Evolutionary conservation across 2,797 vertebrate genomes (phyloP).

Genomic region (Sparus aurata): DNA sequence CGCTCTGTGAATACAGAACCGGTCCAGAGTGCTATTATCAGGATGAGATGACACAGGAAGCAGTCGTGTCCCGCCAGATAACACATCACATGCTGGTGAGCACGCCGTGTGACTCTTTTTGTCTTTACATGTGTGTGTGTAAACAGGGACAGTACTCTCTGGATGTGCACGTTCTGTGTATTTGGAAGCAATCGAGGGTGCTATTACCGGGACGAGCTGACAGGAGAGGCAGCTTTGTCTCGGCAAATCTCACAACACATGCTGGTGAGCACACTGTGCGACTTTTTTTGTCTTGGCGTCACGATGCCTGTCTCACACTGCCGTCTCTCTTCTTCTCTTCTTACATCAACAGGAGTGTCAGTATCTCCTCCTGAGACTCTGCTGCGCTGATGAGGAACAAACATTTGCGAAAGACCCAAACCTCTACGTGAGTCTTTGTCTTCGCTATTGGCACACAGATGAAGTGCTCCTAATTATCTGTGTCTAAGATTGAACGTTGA

Average conservation of each 20-base stretch:
- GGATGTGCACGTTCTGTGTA: constrained; percentile 83
- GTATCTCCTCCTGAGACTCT: constrained; percentile 71
- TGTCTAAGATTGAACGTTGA: no score
- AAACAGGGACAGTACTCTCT: constrained; percentile 53
- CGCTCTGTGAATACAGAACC: no score
- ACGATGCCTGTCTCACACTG: background rate
- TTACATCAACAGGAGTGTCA: constrained; percentile 69
- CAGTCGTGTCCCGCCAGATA: no score
- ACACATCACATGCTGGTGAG: no score
- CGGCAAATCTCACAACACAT: constrained; percentile 41
- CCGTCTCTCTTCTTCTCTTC: background rate
- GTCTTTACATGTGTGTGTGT: background rate
- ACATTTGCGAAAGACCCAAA: constrained; percentile 47
- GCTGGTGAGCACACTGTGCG: constrained; percentile 63
- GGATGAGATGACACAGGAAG: no score
- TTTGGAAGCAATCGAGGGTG: constrained; percentile 7
- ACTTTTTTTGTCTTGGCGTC: background rate
- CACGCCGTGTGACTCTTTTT: no score
- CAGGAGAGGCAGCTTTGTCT: constrained; percentile 32
- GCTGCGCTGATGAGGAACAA: constrained; percentile 54
- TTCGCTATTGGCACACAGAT: background rate
- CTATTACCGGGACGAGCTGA: background rate
- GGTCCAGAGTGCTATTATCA: no score
- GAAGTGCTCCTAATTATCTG: background rate
- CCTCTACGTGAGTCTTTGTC: constrained; percentile 53